A percentile compares a stretch with the other conserved stretches of the same genome.
Evolutionary conservation across 2,888 invertebrate genomes (phyloP).

Genomic region (Nemoura dubitans): DNA sequence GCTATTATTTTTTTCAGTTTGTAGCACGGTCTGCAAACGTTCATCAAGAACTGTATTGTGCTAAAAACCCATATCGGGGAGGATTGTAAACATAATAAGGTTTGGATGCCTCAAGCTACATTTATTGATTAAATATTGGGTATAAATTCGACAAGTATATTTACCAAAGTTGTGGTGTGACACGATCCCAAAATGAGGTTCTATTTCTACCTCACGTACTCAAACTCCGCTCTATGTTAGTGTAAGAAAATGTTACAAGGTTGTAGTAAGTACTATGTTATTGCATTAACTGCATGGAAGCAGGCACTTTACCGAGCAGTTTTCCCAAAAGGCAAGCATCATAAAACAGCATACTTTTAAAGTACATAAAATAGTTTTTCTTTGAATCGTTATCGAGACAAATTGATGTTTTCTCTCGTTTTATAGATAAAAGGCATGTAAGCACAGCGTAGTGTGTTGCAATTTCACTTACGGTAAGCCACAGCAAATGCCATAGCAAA

Average conservation of each 20-base stretch:
- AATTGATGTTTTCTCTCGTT: not conserved
- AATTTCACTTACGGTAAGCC: constrained; percentile 30
- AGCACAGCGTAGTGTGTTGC: constrained; percentile 28
- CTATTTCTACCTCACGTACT: not conserved
- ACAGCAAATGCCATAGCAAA: constrained; percentile 30
- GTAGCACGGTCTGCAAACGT: not conserved
- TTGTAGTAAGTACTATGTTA: not conserved
- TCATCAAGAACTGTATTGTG: not conserved
- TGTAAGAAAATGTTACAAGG: constrained; percentile 2
- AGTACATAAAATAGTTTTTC: not conserved
- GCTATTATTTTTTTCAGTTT: too few relatives aligned
- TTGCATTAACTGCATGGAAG: not conserved
- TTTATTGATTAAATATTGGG: not conserved
- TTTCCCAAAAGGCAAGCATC: not conserved
- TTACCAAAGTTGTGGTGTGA: constrained; percentile 12
- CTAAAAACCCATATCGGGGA: not conserved
- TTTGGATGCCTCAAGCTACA: not conserved
- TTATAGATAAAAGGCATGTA: not conserved
- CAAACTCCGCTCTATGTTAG: not conserved
- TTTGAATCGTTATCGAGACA: not conserved
- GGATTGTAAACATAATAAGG: constrained; percentile 4
- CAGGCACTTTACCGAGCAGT: not conserved
- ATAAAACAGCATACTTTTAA: not conserved
- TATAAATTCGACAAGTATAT: not conserved
- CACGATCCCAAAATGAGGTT: not conserved